Percentiles rank a stretch among this genome's conserved stretches.
Evolutionary conservation across 2,113 vertebrate genomes (phyloP).

Genomic region (Silurus asotus): DNA sequence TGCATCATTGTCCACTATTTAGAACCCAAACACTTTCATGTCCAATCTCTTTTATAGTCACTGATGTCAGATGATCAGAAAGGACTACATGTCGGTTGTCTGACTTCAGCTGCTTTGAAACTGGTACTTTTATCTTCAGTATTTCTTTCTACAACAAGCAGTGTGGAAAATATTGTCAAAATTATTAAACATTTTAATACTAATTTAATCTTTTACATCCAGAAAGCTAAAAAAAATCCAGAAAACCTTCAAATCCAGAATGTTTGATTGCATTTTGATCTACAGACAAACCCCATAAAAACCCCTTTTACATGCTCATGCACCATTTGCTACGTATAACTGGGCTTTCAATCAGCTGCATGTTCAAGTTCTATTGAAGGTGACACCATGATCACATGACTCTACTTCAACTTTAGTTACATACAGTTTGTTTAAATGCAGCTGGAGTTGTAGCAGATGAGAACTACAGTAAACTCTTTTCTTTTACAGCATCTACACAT

Average conservation of each 20-base stretch:
- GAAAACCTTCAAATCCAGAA: not conserved
- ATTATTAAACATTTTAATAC: not conserved
- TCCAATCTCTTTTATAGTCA: not conserved
- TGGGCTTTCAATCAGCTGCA: too few species aligned
- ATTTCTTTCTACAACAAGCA: not conserved
- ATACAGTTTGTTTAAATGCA: not conserved
- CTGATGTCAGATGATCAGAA: conserved; percentile 5
- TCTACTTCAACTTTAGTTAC: not conserved
- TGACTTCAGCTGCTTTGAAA: not conserved
- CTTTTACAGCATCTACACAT: not conserved
- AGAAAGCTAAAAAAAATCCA: not conserved
- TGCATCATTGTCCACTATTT: conserved; percentile 18
- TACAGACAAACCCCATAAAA: not conserved
- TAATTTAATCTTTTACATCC: too few species aligned
- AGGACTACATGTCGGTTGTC: not conserved
- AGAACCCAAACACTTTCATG: not conserved
- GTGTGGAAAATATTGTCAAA: not conserved
- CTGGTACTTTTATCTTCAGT: not conserved
- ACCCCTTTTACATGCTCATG: not conserved
- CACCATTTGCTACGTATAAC: not conserved
- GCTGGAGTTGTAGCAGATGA: not conserved
- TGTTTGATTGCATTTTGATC: not conserved
- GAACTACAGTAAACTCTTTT: not conserved
- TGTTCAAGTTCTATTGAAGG: not conserved
- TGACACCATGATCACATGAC: not conserved